phyloP scores from a whole-genome alignment of 2,797 vertebrate genomes.

The Mormyrus hasselquistii region DNA sequence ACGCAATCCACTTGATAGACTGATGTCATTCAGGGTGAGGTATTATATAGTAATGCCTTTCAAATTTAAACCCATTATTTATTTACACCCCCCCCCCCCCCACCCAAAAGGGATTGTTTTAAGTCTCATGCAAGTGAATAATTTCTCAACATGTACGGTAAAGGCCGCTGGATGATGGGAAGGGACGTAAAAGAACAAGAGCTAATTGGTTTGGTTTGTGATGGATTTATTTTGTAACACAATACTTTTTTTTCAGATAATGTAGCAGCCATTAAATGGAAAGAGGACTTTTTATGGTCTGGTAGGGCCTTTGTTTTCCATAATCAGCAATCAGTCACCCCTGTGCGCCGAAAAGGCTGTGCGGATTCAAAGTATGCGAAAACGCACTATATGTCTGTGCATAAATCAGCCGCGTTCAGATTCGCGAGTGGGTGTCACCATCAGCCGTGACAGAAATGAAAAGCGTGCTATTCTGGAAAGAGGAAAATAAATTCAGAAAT shows the following conservation, averaged over 20 bases:
- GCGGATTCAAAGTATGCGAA: slow-evolving; percentile 7
- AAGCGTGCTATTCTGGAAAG: not conserved
- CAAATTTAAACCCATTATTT: not conserved
- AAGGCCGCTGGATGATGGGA: not conserved
- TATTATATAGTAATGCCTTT: not conserved
- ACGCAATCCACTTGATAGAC: not conserved
- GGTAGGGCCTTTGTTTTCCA: not conserved
- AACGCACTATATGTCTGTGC: slow-evolving; percentile 23
- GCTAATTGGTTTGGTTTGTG: not conserved
- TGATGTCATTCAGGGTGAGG: not conserved
- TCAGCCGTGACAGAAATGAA: not conserved
- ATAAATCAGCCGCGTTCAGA: slow-evolving; percentile 1
- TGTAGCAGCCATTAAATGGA: not conserved
- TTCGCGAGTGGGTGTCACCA: not conserved
- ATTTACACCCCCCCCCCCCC: not conserved
- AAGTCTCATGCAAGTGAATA: not conserved
- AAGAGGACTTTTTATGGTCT: not conserved
- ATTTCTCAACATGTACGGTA: not conserved
- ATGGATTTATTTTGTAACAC: not conserved
- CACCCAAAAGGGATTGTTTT: not conserved
- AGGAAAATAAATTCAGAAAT: not conserved
- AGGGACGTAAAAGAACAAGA: not conserved
- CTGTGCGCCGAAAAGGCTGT: slow-evolving; percentile 28
- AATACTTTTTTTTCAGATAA: not conserved
- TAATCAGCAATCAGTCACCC: not conserved